These are phyloP conservation scores for Anthopleura sola DNA, from an alignment of 64 coral and sea anemone genomes.

Conservation along the genomic window DNA sequence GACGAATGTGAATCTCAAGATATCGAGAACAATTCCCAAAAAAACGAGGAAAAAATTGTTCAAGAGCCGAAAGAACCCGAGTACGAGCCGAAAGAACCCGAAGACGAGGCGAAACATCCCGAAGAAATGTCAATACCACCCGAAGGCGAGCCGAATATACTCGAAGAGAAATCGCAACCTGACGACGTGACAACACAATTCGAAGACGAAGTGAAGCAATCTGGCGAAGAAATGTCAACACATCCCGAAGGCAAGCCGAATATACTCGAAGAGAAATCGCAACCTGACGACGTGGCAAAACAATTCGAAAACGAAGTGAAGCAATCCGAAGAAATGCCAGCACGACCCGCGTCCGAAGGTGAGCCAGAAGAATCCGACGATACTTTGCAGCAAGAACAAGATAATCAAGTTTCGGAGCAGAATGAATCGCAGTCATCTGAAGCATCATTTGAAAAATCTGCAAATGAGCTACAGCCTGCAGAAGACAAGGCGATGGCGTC, in stretches of 20 bases:
- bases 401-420: background rate
- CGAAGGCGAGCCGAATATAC: conserved; percentile 5
- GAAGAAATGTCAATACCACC: background rate
- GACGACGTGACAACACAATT: background rate
- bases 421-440: background rate
- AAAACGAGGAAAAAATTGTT: background rate
- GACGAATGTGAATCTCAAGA: background rate
- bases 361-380: background rate
- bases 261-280: background rate
- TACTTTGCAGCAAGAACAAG: background rate
- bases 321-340: background rate
- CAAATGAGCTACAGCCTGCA: background rate
- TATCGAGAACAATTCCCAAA: background rate
- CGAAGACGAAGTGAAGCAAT: background rate
- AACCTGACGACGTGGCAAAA: background rate
- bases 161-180: background rate
- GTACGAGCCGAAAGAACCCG: background rate
- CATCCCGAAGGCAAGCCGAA: background rate
- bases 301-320: background rate
- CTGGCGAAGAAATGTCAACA: background rate
- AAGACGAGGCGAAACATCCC: no score
- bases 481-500: background rate
- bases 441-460: background rate
- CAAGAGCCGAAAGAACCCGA: background rate
- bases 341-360: background rate